Conservation (phyloP, 2,888 invertebrate genomes). For the Ormyrus pomaceus region DNA sequence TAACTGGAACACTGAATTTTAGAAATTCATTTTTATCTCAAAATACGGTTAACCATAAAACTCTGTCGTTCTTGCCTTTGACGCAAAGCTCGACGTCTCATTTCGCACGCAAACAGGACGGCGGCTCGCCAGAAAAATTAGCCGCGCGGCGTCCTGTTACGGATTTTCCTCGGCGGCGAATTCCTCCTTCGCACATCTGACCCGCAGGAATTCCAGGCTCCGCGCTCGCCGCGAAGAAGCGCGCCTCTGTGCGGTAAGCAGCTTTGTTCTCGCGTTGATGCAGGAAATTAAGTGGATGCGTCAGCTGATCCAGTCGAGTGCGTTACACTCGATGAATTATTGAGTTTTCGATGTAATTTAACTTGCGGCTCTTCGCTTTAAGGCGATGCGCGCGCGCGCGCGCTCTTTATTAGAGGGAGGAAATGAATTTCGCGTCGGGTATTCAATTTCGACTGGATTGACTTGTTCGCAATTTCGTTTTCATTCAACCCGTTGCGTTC, state of each 20-base stretch:
- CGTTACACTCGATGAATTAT: too few species aligned
- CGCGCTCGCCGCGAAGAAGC: background rate
- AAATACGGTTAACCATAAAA: background rate
- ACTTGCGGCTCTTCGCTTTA: too few species aligned
- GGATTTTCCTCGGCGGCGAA: background rate
- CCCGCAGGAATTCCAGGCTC: conserved; percentile 23
- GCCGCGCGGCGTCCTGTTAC: conserved; percentile 21
- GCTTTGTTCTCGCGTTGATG: background rate
- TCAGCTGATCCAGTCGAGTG: background rate
- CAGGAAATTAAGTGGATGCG: background rate
- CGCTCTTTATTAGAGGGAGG: too few species aligned
- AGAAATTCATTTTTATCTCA: too few species aligned
- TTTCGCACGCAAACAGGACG: conserved; percentile 31
- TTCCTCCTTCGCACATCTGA: background rate
- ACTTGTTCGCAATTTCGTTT: too few species aligned
- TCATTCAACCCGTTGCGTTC: too few species aligned
- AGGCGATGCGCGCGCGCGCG: too few species aligned
- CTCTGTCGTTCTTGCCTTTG: background rate
- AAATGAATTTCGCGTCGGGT: too few species aligned
- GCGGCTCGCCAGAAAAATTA: conserved; percentile 11
- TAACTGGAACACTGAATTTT: too few species aligned
- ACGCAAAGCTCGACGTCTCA: conserved; percentile 17
- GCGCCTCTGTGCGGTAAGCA: background rate
- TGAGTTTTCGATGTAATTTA: too few species aligned
- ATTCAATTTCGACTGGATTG: too few species aligned